Evolutionary conservation across 2,888 invertebrate genomes (phyloP), one percentile per base, ranked within the genome.

Genomic region (Volucella zonaria): DNA sequence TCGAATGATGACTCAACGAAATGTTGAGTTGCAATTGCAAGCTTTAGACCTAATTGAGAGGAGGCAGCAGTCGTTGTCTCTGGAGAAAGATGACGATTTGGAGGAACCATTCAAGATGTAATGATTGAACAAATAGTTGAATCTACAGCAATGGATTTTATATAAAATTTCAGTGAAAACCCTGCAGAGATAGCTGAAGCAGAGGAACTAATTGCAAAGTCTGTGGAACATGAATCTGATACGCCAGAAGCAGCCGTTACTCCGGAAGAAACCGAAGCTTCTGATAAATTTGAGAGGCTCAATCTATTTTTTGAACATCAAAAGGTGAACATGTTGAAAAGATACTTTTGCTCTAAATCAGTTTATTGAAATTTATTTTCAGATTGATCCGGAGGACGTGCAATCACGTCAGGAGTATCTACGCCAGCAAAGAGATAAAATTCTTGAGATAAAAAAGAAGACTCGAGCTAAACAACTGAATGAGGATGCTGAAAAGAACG

Each of bases 1-100:
- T 76, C 94, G 96, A 85, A 96, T 98, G 95, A 98, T 98, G 98
- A 96, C 95, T 8, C 96, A 97, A 90, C 95, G 97, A 89, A 98
- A 98, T 91, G 95, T 98, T 31, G 97, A 98, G 89, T 93, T 98
- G 45, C 98, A 98, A 90, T 92, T 98, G 82, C 96, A 98, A 93
- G 97, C 97, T 0, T 91, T 97, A 87, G 97, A 97, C 91, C 92
- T 97, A 88, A 95, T 97, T 70, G 96, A 97, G 90, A 94, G 95
- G 88, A 95, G 96, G 87, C 96, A 95, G 94, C 78, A 70, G 45
- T 80, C 82, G 91, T 90, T 40, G 87, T 92, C 70, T 88, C 11
- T 45, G 0, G 77, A 76, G 1, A 68, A 81, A 31, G 75, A 71
- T 1, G 80, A 45, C 91, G 71, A 89, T 92, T 76, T 88, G 91